Evolutionary conservation across 2,888 invertebrate species (phyloP), one percentile per base, ranked within the genome.

Genomic region (Leuctra nigra): DNA sequence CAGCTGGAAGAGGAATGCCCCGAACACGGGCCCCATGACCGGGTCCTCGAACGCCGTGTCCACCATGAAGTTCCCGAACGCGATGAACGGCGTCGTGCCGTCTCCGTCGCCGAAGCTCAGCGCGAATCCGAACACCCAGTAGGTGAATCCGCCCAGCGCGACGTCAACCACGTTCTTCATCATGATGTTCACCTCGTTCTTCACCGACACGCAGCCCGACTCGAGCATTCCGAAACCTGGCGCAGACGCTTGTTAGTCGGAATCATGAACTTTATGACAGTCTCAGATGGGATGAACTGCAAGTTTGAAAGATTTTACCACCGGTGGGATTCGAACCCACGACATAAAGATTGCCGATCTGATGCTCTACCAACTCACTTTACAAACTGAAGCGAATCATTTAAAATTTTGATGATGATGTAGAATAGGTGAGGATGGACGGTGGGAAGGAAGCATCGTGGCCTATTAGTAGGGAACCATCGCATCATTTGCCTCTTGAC

Each of bases 131-230:
- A 95, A 92, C 36, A 91, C 80, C 96, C 96, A 97, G 73, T 95
- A 96, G 0, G 93, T 92, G 11, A 92, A 70, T 59, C 92, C 95
- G 2, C 95, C 95, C 18, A 96, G 78, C 1, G 92, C 89, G 53
- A 96, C 92, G 66, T 96, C 95, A 0, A 91, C 89, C 0, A 93
- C 84, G 67, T 95, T 95, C 72, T 96, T 96, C 87, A 96, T 92
- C 95, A 96, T 95, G 58, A 97, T 94, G 70, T 95, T 95, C 0
- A 93, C 92, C 75, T 95, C 94, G 68, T 95, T 95, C 73, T 94
- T 92, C 54, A 91, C 80, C 0, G 91, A 91, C 0, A 95, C 94
- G 65, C 89, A 91, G 1, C 95, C 95, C 0, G 93, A 91, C 70
- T 95, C 95, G 63, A 95, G 72, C 84, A 96, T 87, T 1, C 94